Base-by-base conservation (phyloP, 2,888 invertebrate genomes). In the Uloborus plumipes region DNA sequence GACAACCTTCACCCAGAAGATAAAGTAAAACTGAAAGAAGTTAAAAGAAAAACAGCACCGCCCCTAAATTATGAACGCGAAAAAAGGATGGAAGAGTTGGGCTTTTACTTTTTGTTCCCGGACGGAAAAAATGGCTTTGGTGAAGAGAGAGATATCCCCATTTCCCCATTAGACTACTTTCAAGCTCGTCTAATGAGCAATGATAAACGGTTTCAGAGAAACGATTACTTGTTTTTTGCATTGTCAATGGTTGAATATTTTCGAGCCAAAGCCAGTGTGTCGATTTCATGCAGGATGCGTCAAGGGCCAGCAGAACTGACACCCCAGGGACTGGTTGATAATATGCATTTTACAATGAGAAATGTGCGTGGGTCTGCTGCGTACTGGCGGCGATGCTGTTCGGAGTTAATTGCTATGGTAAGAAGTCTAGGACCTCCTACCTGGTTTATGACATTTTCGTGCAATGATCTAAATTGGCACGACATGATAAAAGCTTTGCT, bases 21-120 rank as follows among this genome's bases (percentile, higher is more conserved):
- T 50, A 15, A 50, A 50, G 51, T 50, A 15, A 50, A 15, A 50
- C 51, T 50, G 15, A 11, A 50, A 50, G 51, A 50, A 50, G 51
- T 50, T 50, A 50, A 50, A 50, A 50, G 51, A 50, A 50, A n/a
- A 50, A 50, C 51, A 50, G 51, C 51, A 50, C 51, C 51, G 51
- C 51, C 51, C n/a, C 51, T 50, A 50, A 50, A 50, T 50, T 50
- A 50, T 50, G 51, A 50, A 50, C 51, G 51, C 15, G 51, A 50
- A 50, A 50, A 50, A 15, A 50, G 51, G 15, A 50, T 50, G 51
- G 51, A 50, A 50, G 51, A 50, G 51, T 50, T 50, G 51, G 51
- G 51, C 51, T 50, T 11, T 11, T 50, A 50, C 51, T 50, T 50
- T 50, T 50, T 50, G 15, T 50, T 50, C 51, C 51, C 51, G 11